Evolutionary conservation across 2,113 vertebrate species (phyloP), one percentile per base, ranked within the genome.

Genomic region (Pipa parva): DNA sequence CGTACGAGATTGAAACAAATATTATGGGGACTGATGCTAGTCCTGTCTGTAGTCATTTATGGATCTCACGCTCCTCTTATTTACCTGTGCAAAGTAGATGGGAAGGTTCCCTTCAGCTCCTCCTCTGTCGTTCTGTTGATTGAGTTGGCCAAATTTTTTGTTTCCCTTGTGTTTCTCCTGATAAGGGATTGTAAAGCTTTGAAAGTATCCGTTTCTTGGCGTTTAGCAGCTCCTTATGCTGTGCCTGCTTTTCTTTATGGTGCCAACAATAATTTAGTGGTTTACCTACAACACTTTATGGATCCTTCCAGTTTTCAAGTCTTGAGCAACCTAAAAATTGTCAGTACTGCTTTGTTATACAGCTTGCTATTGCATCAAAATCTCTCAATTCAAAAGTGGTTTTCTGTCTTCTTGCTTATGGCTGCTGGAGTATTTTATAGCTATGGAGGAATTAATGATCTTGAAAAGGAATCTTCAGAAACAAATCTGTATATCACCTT

Each of bases 301-400:
- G 96, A 99, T 71, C 96, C 96, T 17, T 93, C 92, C 80, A 97
- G 93, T 49, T 99, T 86, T 76, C 96, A 98, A 74, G 85, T 97
- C 13, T 83, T 99, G 36, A 92, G 94, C 52, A 97, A 98, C 81
- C 82, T 97, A 1, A 98, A 99, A 80, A 92, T 97, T 0, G 87
- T 84, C 75, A 92, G 87, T 72, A 97, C 96, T 0, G 95, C 94
- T 0, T 63, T 95, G 36, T 83, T 96, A 2, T 95, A 95, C 85
- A 90, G 91, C 25, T 51, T 89, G 10, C 92, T 90, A 72, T 79
- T 98, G 72, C 85, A 46, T 1, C 92, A 84, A 68, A 84, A 81
- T 55, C 86, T 97, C 9, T 42, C 77, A 17, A 0, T 3, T 0
- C 75, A 76, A 25, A 91, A 90, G 75, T 95, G 92, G 83, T 63